Base-by-base conservation (phyloP, 2,113 vertebrate species). In the Aix galericulata region DNA sequence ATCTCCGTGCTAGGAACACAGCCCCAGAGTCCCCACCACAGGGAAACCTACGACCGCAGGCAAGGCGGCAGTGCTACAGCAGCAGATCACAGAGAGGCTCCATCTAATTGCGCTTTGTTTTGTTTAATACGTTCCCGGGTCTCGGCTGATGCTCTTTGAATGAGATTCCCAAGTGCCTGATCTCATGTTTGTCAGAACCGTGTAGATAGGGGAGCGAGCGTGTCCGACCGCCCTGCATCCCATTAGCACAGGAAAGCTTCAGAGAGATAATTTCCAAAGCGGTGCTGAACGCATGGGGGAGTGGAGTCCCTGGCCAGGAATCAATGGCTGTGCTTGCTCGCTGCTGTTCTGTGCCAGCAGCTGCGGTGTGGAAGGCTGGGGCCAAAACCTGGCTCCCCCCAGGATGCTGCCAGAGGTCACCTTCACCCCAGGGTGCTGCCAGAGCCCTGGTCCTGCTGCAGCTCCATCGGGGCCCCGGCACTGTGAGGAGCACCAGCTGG, bases 21-120 rank as follows among this genome's bases (percentile, higher is more conserved):
- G 25, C 36, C 46, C 62, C 14, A 4, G 13, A 36, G 63, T 44
- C 25, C 2, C 76, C n/a, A 18, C 17, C 18, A 46, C 12, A 2
- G 8, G 8, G 79, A 53, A 68, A 32, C 48, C 29, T 12, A 10
- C 29, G 6, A 2, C 58, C 17, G 5, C 4, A 12, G 46, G 26
- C 46, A 56, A 29, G 56, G 38, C 44, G 68, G 82, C 55, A 22
- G 34, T 77, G 42, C 84, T 81, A 42, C 23, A 60, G 82, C 38
- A 36, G 27, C 26, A 25, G 55, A 78, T 84, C 91, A 67, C 17
- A n/a, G 50, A 27, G 52, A 50, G 74, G n/a, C 42, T 58, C 31
- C 0, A 0, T 32, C 77, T 36, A 4, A 17, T 36, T 2, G 13
- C 4, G 1, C 31, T 40, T 5, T 0, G 5, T 8, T 46, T 50